phyloP scores from a whole-genome alignment of 2,113 vertebrate genomes.

The Pangasianodon gigas region DNA sequence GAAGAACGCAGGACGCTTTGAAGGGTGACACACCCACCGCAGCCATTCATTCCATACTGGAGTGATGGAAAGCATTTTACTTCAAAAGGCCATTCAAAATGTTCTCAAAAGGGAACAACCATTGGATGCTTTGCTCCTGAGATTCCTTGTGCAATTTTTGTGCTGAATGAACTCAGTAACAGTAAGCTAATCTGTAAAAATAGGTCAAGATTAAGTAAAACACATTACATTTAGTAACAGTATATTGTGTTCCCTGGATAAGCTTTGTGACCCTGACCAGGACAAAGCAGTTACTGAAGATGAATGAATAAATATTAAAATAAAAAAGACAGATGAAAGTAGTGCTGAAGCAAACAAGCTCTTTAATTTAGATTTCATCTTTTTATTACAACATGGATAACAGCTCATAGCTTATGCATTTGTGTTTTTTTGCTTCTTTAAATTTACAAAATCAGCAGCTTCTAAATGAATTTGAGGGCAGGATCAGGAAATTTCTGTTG shows the following conservation, averaged over 20 bases:
- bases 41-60: background rate
- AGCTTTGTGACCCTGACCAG: background rate
- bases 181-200: background rate
- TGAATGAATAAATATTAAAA: background rate
- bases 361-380: no score
- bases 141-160: background rate
- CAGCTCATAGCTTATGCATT: background rate
- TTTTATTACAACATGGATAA: no score
- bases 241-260: background rate
- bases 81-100: background rate
- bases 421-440: background rate
- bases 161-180: background rate
- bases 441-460: background rate
- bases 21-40: background rate
- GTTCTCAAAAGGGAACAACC: background rate
- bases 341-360: background rate
- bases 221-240: background rate
- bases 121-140: background rate
- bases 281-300: background rate
- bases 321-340: background rate
- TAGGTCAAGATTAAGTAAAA: background rate
- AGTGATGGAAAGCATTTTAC: background rate
- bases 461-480: background rate
- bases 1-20: background rate
- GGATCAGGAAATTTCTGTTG: background rate